These are phyloP conservation scores for Mesorhabditis sp. DNA, from an alignment of 2,888 invertebrate species.

Conservation along the genomic window DNA sequence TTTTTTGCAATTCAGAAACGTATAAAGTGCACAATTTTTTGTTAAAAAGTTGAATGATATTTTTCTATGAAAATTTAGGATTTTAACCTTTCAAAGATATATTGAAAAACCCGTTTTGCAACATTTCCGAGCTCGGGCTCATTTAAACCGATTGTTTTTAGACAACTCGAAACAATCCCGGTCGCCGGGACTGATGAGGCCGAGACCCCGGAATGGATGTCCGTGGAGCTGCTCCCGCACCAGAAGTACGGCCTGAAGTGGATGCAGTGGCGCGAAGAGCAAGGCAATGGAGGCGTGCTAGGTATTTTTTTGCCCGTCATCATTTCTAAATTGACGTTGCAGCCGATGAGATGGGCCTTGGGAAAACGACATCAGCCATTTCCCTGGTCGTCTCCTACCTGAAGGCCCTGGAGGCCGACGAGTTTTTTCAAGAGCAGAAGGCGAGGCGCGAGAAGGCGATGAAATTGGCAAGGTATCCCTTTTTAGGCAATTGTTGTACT, in stretches of 20 bases:
- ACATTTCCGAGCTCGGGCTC: no score
- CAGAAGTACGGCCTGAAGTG: slow-evolving; percentile 73
- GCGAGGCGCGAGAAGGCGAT: slow-evolving; percentile 21
- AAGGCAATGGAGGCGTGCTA: slow-evolving; percentile 79
- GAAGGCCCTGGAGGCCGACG: slow-evolving; percentile 31
- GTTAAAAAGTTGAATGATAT: no score
- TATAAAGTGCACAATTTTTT: no score
- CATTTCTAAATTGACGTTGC: slow-evolving; percentile 15
- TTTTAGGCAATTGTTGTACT: no score
- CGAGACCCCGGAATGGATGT: slow-evolving; percentile 43
- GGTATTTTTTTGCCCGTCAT: slow-evolving; percentile 62
- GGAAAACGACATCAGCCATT: slow-evolving; percentile 63
- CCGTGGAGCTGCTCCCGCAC: slow-evolving; percentile 48
- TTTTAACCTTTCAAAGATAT: no score
- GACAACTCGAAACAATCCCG: background rate
- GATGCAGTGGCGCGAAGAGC: slow-evolving; percentile 83
- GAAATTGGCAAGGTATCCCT: background rate
- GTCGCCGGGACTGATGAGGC: slow-evolving; percentile 26
- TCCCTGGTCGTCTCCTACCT: slow-evolving; percentile 60
- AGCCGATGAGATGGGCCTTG: slow-evolving; percentile 65
- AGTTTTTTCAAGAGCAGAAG: slow-evolving; percentile 21
- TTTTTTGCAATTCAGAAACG: no score
- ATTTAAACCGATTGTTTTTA: background rate
- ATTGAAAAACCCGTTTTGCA: no score
- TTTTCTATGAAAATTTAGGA: no score